These are phyloP conservation scores for Philereme transversata DNA, from an alignment of 2,888 invertebrate genomes.

Conservation along the genomic window DNA sequence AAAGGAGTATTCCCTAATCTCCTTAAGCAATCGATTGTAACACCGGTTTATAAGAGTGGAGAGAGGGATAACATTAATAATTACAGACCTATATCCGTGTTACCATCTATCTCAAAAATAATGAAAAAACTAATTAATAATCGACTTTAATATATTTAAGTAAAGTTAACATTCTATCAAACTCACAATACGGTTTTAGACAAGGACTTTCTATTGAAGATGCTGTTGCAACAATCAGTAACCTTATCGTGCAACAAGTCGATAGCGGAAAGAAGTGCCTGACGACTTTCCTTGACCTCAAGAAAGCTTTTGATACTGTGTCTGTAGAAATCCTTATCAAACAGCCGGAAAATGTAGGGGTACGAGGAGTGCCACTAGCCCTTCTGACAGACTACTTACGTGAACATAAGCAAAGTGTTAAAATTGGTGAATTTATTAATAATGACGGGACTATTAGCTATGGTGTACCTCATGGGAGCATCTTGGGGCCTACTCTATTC, in stretches of 20 bases:
- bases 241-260: slow-evolving; percentile 2
- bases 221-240: slow-evolving; percentile 8
- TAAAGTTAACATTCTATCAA: slow-evolving; percentile 2
- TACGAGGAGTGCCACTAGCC: background rate
- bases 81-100: slow-evolving; percentile 36
- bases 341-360: background rate
- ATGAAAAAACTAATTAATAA: slow-evolving; percentile 22
- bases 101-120: slow-evolving; percentile 23
- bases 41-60: slow-evolving; percentile 31
- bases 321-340: background rate
- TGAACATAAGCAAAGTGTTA: background rate
- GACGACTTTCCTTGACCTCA: background rate
- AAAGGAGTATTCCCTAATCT: slow-evolving; percentile 27
- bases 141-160: slow-evolving; percentile 15
- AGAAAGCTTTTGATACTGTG: background rate
- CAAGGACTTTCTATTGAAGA: slow-evolving; percentile 18
- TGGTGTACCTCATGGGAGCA: too few species aligned
- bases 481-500: too few species aligned
- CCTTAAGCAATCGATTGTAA: slow-evolving; percentile 23
- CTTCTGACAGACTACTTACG: background rate
- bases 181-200: slow-evolving; percentile 25
- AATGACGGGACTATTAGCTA: background rate
- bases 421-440: background rate
- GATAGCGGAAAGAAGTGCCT: slow-evolving; percentile 10
- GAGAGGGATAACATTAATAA: slow-evolving; percentile 28